Conservation (phyloP, 2,888 invertebrate species). For the Unio delphinus region DNA sequence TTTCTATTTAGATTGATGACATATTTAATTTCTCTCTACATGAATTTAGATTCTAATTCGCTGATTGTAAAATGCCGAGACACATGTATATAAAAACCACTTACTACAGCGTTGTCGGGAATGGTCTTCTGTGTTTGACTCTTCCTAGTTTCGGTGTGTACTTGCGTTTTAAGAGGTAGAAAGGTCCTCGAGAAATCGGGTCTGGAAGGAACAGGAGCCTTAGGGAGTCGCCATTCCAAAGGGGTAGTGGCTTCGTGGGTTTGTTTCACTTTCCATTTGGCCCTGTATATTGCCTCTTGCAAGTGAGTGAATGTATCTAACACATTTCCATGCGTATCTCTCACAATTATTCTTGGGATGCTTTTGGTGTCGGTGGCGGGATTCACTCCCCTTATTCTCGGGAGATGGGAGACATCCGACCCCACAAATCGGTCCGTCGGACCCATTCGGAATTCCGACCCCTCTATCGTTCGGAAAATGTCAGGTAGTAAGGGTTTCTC, state of each 20-base stretch:
- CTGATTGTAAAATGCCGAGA: no score
- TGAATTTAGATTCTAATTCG: no score
- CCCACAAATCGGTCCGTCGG: constrained; percentile 16
- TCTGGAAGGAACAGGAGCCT: constrained; percentile 60
- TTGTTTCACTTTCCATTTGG: constrained; percentile 39
- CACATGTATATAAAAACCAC: constrained; percentile 1
- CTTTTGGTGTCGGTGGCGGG: constrained; percentile 4
- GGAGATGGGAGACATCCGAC: background rate
- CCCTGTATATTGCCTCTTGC: constrained; percentile 61
- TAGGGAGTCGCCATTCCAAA: constrained; percentile 65
- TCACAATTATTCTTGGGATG: constrained; percentile 47
- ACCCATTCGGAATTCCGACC: constrained; percentile 23
- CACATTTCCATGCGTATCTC: constrained; percentile 44
- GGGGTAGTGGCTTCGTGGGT: constrained; percentile 37
- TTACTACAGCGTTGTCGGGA: constrained; percentile 14
- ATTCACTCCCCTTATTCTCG: background rate
- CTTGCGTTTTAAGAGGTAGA: constrained; percentile 26
- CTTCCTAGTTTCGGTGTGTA: background rate
- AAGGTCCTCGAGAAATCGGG: constrained; percentile 60
- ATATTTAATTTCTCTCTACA: no score
- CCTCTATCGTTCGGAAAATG: constrained; percentile 29
- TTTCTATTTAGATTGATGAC: no score
- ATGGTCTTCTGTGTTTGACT: background rate
- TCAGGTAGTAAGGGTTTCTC: constrained; percentile 14
- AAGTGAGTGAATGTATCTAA: constrained; percentile 63